Base-by-base conservation (phyloP, 2,797 vertebrate genomes). In the Sebastes paucispinis region DNA sequence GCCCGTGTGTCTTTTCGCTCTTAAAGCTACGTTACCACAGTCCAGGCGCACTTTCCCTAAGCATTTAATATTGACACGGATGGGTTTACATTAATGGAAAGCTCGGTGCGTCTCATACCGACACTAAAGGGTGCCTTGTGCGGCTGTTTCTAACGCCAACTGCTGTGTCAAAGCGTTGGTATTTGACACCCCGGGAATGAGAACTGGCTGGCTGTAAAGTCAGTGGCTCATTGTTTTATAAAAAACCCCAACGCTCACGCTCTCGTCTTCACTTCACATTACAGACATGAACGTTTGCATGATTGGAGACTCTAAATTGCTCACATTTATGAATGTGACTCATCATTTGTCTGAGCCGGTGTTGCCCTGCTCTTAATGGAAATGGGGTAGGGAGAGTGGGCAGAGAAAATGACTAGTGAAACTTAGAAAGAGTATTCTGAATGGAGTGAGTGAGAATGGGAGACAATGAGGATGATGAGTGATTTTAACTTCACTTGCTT, bases 401-500 rank as follows among this genome's bases (percentile, higher is more conserved):
- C 16, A 64, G 63, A 66, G 43, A 52, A 74, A 76, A 68, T 77
- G 36, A 80, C 77, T 3, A 43, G 64, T 64, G 54, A 64, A 73
- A 66, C 34, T 55, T 11, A 36, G 3, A 73, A 16, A 60, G 39
- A 39, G 47, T 43, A 52, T 25, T 71, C 68, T 79, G 57, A 75
- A 67, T 75, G 31, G 34, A 72, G 25, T 66, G 50, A 52, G 36
- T 54, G 27, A 74, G 59, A 82, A 73, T 18, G 34, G 9, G 27
- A 80, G 75, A 82, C 66, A 77, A 75, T 85, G 68, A 73, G 27
- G 58, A 66, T 75, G 72, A 82, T 52, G 10, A 71, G 73, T 55
- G 64, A 81, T 84, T 85, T 84, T 69, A 72, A 77, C 74, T 57
- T 77, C 18, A 75, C 62, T 73, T 83, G 73, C 69, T 83, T 77